Percentiles rank a stretch among this genome's conserved stretches.
These are phyloP conservation scores for Chydorus sphaericus DNA, from an alignment of 2,888 invertebrate genomes.

Conservation along the genomic window DNA sequence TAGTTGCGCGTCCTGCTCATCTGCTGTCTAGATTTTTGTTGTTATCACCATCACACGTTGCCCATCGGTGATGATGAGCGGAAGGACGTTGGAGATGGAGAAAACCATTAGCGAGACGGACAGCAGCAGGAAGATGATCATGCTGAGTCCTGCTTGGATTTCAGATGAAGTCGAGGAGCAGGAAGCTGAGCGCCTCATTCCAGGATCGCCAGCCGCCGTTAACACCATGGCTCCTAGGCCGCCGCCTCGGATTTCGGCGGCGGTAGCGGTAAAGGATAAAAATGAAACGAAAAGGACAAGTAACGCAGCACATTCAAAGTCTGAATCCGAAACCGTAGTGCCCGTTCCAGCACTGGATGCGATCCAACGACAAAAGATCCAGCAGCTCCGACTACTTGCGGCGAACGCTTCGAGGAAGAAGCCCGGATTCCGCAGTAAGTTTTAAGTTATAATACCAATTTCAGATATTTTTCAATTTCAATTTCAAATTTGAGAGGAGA, in stretches of 20 bases:
- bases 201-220: too few species aligned
- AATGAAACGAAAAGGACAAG: too few species aligned
- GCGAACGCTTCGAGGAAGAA: neutral
- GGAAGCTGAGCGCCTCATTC: too few species aligned
- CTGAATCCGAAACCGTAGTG: neutral
- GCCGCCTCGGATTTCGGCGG: too few species aligned
- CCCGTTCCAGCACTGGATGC: neutral
- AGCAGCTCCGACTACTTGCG: neutral
- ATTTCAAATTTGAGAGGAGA: neutral
- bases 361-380: neutral
- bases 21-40: neutral
- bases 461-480: neutral
- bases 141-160: too few species aligned
- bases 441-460: neutral
- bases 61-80: neutral
- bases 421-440: neutral
- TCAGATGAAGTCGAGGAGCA: too few species aligned
- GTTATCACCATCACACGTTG: neutral
- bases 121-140: neutral
- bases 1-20: neutral
- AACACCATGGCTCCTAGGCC: too few species aligned
- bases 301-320: too few species aligned
- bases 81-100: neutral
- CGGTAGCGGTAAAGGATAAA: too few species aligned
- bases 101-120: neutral